These are phyloP conservation scores for Neuroterus valhalla DNA, from an alignment of 1,140 invertebrate genomes.

Conservation along the genomic window DNA sequence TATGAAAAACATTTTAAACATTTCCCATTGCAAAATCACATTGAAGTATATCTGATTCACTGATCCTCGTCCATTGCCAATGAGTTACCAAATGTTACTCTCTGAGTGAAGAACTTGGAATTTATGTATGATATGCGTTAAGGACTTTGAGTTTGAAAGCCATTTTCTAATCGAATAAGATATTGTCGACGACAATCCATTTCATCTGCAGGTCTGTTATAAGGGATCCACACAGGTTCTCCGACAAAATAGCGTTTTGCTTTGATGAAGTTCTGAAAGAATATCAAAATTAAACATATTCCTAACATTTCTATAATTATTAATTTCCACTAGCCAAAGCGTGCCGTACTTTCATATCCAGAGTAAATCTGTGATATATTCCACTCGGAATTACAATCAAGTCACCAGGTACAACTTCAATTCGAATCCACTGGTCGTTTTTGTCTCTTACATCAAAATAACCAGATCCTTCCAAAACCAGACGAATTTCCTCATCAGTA, in stretches of 20 bases:
- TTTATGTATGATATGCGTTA: too few relatives aligned
- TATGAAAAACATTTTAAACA: slow-evolving; percentile 39
- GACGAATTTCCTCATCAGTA: slow-evolving; percentile 97
- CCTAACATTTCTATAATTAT: too few relatives aligned
- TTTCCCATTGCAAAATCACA: too few relatives aligned
- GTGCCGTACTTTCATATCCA: slow-evolving; percentile 84
- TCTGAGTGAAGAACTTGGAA: too few relatives aligned
- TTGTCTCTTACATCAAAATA: slow-evolving; percentile 97
- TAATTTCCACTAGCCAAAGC: too few relatives aligned
- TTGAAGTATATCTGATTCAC: too few relatives aligned
- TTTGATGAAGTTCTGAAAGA: slow-evolving; percentile 88
- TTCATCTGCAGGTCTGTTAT: slow-evolving; percentile 92
- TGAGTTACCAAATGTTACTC: too few relatives aligned
- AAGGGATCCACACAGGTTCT: slow-evolving; percentile 93
- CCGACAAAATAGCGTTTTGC: slow-evolving; percentile 93
- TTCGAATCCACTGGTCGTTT: slow-evolving; percentile 95
- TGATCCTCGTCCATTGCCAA: too few relatives aligned
- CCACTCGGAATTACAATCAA: slow-evolving; percentile 95
- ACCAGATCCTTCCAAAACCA: slow-evolving; percentile 89
- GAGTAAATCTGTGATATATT: slow-evolving; percentile 97
- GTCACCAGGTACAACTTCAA: slow-evolving; percentile 89
- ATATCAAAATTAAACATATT: too few relatives aligned
- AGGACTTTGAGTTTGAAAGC: slow-evolving; percentile 68
- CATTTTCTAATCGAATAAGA: slow-evolving; percentile 78
- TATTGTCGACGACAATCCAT: slow-evolving; percentile 86